These are phyloP conservation scores for Chymomyza costata DNA, from an alignment of 1,140 invertebrate genomes.

Conservation along the genomic window DNA sequence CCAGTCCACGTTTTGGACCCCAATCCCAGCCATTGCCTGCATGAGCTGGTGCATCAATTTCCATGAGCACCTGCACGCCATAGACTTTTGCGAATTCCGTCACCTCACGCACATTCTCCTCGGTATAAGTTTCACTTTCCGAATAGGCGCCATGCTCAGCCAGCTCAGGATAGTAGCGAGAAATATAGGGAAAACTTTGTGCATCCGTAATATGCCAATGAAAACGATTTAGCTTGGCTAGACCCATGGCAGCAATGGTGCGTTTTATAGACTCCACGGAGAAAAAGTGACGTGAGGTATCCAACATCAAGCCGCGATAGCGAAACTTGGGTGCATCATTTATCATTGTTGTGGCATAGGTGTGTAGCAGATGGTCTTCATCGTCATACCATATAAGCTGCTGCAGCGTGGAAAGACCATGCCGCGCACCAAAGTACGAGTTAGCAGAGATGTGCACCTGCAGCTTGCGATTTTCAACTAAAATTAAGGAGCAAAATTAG, in stretches of 20 bases:
- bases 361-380: conserved; percentile 78
- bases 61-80: conserved; percentile 81
- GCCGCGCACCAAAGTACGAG: conserved; percentile 86
- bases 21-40: conserved; percentile 88
- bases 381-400: conserved; percentile 87
- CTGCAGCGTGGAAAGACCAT: conserved; percentile 86
- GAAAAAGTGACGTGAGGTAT: conserved; percentile 87
- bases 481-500: not conserved
- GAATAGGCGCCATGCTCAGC: conserved; percentile 86
- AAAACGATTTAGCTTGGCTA: conserved; percentile 88
- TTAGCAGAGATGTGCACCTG: conserved; percentile 80
- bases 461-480: conserved; percentile 76
- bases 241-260: conserved; percentile 85
- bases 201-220: conserved; percentile 91
- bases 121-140: conserved; percentile 81
- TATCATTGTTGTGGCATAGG: conserved; percentile 78
- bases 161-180: conserved; percentile 82
- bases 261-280: conserved; percentile 81
- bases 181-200: conserved; percentile 87
- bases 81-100: conserved; percentile 81
- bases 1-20: conserved; percentile 81
- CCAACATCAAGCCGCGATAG: conserved; percentile 84
- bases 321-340: conserved; percentile 79
- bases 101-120: conserved; percentile 81
- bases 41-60: conserved; percentile 89